Base-by-base conservation (phyloP, 2,113 vertebrate species). In the Megaceryle torquata region DNA sequence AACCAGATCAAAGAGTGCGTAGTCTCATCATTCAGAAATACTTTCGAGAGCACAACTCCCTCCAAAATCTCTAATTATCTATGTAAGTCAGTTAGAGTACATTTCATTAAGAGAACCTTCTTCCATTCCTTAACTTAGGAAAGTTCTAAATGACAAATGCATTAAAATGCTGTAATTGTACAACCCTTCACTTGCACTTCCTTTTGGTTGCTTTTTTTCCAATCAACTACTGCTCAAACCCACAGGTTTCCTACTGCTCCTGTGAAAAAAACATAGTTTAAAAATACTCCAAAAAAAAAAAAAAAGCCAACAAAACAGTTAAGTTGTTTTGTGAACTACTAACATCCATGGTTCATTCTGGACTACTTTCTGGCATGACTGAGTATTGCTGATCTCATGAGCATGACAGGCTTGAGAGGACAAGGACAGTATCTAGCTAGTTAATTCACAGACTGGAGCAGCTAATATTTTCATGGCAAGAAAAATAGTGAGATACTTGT, bases 381-480 rank as follows among this genome's bases (percentile, higher is more conserved):
- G n/a, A 57, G 8, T 54, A 44, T 7, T 25, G 26, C n/a, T 56
- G 53, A 39, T 28, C 18, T 57, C 19, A 26, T 6, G 15, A 57
- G 19, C 1, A 0, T 56, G 26, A 81, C 8, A 64, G 13, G 61
- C 6, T 56, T 6, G 8, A n/a, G n/a, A n/a, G n/a, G n/a, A n/a
- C n/a, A n/a, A n/a, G n/a, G n/a, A n/a, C n/a, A n/a, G n/a, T n/a
- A n/a, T n/a, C n/a, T n/a, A n/a, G n/a, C n/a, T n/a, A n/a, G n/a
- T n/a, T n/a, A n/a, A n/a, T n/a, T n/a, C n/a, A n/a, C n/a, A n/a
- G n/a, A n/a, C n/a, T n/a, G n/a, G n/a, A n/a, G n/a, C n/a, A n/a
- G n/a, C n/a, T n/a, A n/a, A n/a, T n/a, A n/a, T n/a, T n/a, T n/a
- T n/a, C n/a, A n/a, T n/a, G n/a, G n/a, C n/a, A n/a, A n/a, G n/a